Evolutionary conservation across 2,797 vertebrate species (phyloP), one percentile per base, ranked within the genome.

Genomic region (Ciconia nigra): DNA sequence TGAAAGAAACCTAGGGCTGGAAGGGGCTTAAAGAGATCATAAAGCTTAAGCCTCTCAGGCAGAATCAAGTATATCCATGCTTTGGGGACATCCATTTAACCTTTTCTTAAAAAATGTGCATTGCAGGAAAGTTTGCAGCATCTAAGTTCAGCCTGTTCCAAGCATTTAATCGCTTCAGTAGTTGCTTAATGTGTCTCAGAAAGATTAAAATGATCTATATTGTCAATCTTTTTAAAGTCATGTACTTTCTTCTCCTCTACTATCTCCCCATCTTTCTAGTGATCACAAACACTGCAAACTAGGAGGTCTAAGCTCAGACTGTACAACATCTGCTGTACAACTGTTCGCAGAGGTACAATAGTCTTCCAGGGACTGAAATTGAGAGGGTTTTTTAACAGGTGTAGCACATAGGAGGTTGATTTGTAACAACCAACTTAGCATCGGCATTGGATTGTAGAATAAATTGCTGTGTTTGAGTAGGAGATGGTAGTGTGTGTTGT

Each of bases 311-410:
- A 81, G n/a, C 16, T 86, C 25, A 76, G 11, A 66, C 16, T 92
- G 13, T 79, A 15, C 9, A 77, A 31, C 13, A 3, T 55, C 12
- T 83, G 19, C 9, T 77, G 31, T 19, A 62, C 16, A 22, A 0
- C 8, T 72, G 5, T 63, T 80, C 4, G 8, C 42, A 70, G 37
- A 63, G 28, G 7, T 57, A 49, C 0, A 0, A 13, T 28, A 47
- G 33, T 59, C 69, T 84, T 73, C 25, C 33, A 41, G 25, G 21
- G 11, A 25, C 26, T 57, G 28, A 59, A 74, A 18, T 7, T 1
- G 1, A 61, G 15, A 25, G 15, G 2, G 0, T 10, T 16, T 55
- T 76, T 66, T 62, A 24, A 37, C 9, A 61, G 31, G 14, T n/a
- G 16, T 55, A 61, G 17, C 31, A 69, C 9, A 5, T 9, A 54